These are phyloP conservation scores for Teleogryllus occipitalis DNA, from an alignment of 1,140 invertebrate species.

Conservation along the genomic window DNA sequence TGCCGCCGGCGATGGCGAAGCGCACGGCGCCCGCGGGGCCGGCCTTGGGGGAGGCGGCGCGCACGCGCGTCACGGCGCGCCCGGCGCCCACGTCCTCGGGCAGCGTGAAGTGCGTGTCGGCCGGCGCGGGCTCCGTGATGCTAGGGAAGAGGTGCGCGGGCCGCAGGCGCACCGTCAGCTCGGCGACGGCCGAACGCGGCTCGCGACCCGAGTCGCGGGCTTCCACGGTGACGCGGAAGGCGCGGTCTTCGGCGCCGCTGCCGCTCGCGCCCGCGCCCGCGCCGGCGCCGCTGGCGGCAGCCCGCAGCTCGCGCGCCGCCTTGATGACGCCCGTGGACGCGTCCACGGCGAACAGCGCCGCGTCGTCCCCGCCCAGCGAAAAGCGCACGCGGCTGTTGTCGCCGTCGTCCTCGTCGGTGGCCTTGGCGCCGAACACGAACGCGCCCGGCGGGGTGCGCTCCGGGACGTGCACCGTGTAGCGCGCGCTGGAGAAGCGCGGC, in stretches of 20 bases:
- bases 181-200: constrained; percentile 53
- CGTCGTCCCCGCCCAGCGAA: constrained; percentile 65
- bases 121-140: constrained; percentile 46
- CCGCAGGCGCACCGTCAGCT: constrained; percentile 61
- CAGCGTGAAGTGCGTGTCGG: constrained; percentile 59
- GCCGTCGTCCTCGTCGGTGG: constrained; percentile 68
- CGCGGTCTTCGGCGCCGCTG: background rate
- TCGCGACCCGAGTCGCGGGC: constrained; percentile 31
- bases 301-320: constrained; percentile 47
- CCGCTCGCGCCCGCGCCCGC: constrained; percentile 32
- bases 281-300: background rate
- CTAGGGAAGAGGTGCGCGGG: constrained; percentile 64
- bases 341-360: constrained; percentile 67
- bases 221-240: constrained; percentile 34
- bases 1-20: constrained; percentile 85
- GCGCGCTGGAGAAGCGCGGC: constrained; percentile 61
- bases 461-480: constrained; percentile 56
- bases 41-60: constrained; percentile 63
- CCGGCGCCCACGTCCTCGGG: constrained; percentile 70
- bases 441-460: constrained; percentile 61
- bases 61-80: constrained; percentile 58
- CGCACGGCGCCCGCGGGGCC: constrained; percentile 56
- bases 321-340: constrained; percentile 73
- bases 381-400: constrained; percentile 72
- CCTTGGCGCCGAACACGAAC: constrained; percentile 83